A percentile compares a stretch with the other conserved stretches of the same genome.
Evolutionary conservation across 2,888 invertebrate genomes (phyloP).

Genomic region (Theodoxus fluviatilis): DNA sequence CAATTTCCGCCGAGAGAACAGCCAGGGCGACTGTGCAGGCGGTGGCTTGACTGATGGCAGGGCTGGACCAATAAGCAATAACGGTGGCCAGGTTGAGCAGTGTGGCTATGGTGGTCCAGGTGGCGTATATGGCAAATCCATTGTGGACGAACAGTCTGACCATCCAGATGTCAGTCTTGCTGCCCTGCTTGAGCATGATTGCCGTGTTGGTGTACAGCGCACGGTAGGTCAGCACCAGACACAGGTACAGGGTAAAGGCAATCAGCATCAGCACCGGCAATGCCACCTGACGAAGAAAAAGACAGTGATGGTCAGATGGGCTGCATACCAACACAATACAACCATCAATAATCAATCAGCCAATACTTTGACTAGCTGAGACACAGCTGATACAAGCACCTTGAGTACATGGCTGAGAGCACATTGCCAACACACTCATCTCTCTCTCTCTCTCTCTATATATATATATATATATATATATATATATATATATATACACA

Average conservation of each 20-base stretch:
- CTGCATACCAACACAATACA: no score
- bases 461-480: no score
- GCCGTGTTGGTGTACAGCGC: constrained; percentile 40
- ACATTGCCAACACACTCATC: no score
- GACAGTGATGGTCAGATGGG: no score
- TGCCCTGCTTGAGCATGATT: constrained; percentile 38
- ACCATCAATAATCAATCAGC: no score
- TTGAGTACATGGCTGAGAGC: no score
- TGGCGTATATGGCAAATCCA: constrained; percentile 57
- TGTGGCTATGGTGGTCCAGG: constrained; percentile 57
- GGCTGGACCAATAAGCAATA: constrained; percentile 38
- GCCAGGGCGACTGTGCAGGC: constrained; percentile 48
- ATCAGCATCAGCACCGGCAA: constrained; percentile 39
- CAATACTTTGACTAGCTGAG: no score
- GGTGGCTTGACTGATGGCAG: constrained; percentile 32
- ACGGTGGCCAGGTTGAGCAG: constrained; percentile 57
- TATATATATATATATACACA: no score
- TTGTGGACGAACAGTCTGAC: constrained; percentile 56
- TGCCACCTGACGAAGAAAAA: no score
- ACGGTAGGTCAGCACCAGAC: constrained; percentile 43
- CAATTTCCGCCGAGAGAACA: constrained; percentile 44
- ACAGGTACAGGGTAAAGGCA: constrained; percentile 43
- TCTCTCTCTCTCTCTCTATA: no score
- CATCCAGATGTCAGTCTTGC: constrained; percentile 52
- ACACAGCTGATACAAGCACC: no score